A percentile compares a stretch with the other conserved stretches of the same genome.
phyloP scores from a whole-genome alignment of 2,113 vertebrate species.

The Periophthalmus modestus region DNA sequence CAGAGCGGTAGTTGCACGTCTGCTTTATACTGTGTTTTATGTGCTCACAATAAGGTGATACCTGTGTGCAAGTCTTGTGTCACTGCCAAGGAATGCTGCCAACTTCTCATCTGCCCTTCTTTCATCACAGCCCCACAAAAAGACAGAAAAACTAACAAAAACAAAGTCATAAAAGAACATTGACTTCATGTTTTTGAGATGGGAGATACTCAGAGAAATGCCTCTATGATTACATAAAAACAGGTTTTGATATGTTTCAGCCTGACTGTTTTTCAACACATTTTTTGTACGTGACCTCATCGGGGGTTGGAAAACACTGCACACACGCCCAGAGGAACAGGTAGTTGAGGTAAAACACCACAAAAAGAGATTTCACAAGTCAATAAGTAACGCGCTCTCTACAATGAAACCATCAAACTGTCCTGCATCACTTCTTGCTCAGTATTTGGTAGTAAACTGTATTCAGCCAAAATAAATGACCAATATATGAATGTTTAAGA shows the following conservation, averaged over 20 bases:
- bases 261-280: constrained; percentile 95
- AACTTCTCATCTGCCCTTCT: constrained; percentile 60
- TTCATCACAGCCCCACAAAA: constrained; percentile 46
- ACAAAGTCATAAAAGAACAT: constrained; percentile 43
- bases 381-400: constrained; percentile 19
- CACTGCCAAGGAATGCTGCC: constrained; percentile 64
- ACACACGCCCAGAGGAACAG: constrained; percentile 88
- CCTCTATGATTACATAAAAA: constrained; percentile 83
- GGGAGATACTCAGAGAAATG: constrained; percentile 56
- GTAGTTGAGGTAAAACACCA: constrained; percentile 74
- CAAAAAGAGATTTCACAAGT: constrained; percentile 53
- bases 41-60: constrained; percentile 54
- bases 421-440: background rate
- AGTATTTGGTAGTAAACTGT: background rate
- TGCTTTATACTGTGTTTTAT: constrained; percentile 44
- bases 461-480: too few species aligned
- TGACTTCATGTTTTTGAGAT: constrained; percentile 52
- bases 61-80: constrained; percentile 42
- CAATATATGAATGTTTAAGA: background rate
- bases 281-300: constrained; percentile 94
- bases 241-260: constrained; percentile 90
- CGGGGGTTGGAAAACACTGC: constrained; percentile 68
- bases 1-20: too few species aligned
- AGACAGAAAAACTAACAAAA: constrained; percentile 40
- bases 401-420: constrained; percentile 3